Evolutionary conservation across 2,113 vertebrate species (phyloP), one percentile per base, ranked within the genome.

Genomic region (Psilopogon haemacephalus): DNA sequence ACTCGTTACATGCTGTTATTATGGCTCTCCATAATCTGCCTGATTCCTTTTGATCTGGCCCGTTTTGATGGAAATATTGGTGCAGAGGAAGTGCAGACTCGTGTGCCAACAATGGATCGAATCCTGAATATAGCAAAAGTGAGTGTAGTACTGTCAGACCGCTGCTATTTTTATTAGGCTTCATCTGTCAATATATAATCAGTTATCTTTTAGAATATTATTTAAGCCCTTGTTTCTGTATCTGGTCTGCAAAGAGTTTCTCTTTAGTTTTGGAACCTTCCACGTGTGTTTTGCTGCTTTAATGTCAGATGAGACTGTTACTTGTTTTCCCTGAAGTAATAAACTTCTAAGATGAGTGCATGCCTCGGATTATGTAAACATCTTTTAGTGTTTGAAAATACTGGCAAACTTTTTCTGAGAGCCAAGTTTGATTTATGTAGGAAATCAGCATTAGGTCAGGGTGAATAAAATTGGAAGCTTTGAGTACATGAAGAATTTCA

Each of bases 11-110:
- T 99, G 97, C 97, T 99, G 28, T 73, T 99, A 3, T 60, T 99
- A 33, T 99, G 99, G 99, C 97, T 99, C 27, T 98, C 99, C 68
- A 98, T 99, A 98, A 98, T 98, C 32, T 99, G 99, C 95, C 97
- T 99, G 89, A 99, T 99, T 65, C 99, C 99, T 40, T 99, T 99
- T 79, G 99, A 99, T 83, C 98, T 99, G 84, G 98, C 98, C 37
- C 98, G 98, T 26, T 97, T 99, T 40, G 99, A 99, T 38, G 99
- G 99, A 9, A 94, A 96, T 87, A 90, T 98, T 4, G 33, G 85
- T 38, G 79, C 96, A 14, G 92, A 97, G 9, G 84, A 95, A 6
- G 97, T 95, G 24, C 94, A 89, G 4, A 27, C 84, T 28, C 98
- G 97, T 64, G 88, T 97, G 85, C 86, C 99, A 4, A 97, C 96